phyloP scores from a whole-genome alignment of 2,113 vertebrate genomes.

The Chloropsis hardwickii region DNA sequence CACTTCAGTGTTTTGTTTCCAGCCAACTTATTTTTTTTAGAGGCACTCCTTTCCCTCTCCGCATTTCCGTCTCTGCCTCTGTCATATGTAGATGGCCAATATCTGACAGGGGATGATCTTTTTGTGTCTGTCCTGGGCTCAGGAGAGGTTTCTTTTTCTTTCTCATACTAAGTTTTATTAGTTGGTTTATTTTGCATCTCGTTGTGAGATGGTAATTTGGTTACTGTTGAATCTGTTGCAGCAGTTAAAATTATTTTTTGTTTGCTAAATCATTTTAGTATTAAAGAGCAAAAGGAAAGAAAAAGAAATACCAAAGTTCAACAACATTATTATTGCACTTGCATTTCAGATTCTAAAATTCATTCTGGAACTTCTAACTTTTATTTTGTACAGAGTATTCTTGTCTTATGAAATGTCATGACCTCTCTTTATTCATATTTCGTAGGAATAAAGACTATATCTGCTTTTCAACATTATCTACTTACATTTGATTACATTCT shows the following conservation, averaged over 20 bases:
- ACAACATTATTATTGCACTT: neutral
- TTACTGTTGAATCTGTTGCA: neutral
- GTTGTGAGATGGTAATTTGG: neutral
- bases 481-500: neutral
- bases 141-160: neutral
- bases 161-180: neutral
- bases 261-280: neutral
- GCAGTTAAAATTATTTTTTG: neutral
- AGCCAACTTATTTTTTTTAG: neutral
- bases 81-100: neutral
- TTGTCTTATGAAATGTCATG: neutral
- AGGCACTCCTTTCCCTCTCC: neutral
- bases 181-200: neutral
- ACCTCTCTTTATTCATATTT: neutral
- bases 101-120: neutral
- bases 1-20: neutral
- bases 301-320: neutral
- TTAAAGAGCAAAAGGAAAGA: neutral
- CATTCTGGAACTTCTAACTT: neutral
- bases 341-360: neutral
- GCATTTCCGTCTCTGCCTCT: neutral
- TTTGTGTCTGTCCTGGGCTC: neutral
- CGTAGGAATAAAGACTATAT: neutral
- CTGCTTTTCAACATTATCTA: neutral
- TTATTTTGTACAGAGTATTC: neutral